phyloP scores from a whole-genome alignment of 2,888 invertebrate species.

The Neelides folsomi region DNA sequence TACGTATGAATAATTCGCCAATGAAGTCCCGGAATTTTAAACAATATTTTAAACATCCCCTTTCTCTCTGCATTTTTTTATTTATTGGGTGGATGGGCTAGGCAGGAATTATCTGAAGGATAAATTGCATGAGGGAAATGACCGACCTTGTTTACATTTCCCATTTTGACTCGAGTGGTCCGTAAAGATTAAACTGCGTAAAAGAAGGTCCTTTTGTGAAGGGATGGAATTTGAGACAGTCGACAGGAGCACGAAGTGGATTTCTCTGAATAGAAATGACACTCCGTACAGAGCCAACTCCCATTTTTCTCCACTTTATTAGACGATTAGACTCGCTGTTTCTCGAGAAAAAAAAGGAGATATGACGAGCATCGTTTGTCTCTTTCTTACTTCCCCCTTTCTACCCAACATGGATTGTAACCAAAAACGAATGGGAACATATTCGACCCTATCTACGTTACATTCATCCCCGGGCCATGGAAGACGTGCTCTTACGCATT shows the following conservation, averaged over 20 bases:
- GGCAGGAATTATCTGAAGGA: too few species aligned
- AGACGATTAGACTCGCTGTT: constrained; percentile 14
- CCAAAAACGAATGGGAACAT: too few species aligned
- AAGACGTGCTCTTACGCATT: not conserved
- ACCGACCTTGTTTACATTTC: too few species aligned
- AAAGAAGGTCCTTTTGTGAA: not conserved
- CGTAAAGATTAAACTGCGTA: not conserved
- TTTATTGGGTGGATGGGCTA: too few species aligned
- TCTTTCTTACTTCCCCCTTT: constrained; percentile 5
- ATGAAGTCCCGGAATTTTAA: too few species aligned
- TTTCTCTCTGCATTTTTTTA: too few species aligned
- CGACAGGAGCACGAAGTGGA: constrained; percentile 1
- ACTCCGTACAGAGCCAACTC: constrained; percentile 14
- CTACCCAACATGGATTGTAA: not conserved
- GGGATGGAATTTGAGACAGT: not conserved
- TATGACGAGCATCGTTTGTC: constrained; percentile 12
- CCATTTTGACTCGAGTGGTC: too few species aligned
- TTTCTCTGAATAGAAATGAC: constrained; percentile 23
- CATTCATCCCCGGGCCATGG: not conserved
- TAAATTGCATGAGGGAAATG: too few species aligned
- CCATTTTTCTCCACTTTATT: constrained; percentile 24
- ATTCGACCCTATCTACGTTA: not conserved
- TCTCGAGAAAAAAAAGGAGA: not conserved
- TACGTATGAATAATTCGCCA: too few species aligned
- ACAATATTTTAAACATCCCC: too few species aligned